Conservation (phyloP, 92 coral and sea anemone species). For the Pocillopora grandis region DNA sequence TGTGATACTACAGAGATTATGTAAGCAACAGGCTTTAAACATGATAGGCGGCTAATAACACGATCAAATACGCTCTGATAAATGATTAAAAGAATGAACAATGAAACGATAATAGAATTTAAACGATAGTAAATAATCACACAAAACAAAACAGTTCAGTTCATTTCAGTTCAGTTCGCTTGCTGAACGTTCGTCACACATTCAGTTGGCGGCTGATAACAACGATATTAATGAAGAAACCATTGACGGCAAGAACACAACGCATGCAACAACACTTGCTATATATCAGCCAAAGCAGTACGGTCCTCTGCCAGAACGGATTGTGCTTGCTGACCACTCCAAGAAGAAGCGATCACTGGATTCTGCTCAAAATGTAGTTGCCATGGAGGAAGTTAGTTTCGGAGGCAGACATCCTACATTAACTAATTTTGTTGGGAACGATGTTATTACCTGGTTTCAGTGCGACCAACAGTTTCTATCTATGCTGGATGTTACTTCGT, state of each 20-base stretch:
- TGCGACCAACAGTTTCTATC: constrained; percentile 41
- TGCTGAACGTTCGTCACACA: no score
- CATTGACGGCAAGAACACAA: constrained; percentile 47
- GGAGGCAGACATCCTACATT: constrained; percentile 61
- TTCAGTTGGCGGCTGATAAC: constrained; percentile 65
- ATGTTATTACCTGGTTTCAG: constrained; percentile 47
- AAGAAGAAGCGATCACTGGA: constrained; percentile 52
- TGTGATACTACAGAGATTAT: no score
- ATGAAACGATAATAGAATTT: no score
- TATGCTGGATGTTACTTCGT: constrained; percentile 57
- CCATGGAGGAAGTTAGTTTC: constrained; percentile 40
- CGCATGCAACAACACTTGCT: constrained; percentile 38
- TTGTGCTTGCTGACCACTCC: constrained; percentile 59
- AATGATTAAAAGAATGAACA: no score
- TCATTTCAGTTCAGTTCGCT: no score
- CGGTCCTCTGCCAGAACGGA: constrained; percentile 55
- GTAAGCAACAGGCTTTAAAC: no score
- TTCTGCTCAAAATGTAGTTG: constrained; percentile 42
- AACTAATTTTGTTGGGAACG: constrained; percentile 32
- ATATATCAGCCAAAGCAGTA: constrained; percentile 39
- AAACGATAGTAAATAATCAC: no score
- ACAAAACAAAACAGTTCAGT: no score
- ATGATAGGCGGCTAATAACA: no score
- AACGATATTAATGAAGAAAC: constrained; percentile 58
- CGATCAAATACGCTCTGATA: no score